phyloP scores from a whole-genome alignment of 2,888 invertebrate genomes.

The Gibbula magus region DNA sequence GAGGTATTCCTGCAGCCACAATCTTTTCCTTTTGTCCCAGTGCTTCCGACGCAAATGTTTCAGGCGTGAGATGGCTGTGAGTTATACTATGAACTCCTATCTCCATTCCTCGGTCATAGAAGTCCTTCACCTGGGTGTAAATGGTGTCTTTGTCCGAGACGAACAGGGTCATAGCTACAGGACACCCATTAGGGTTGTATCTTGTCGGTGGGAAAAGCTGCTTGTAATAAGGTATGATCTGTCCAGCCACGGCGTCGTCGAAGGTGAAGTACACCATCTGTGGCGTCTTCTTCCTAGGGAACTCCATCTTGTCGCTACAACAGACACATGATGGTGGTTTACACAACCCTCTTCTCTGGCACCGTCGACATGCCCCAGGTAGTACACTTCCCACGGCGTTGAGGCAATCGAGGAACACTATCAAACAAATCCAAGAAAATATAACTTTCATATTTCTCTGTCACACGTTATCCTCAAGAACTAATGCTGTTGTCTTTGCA shows the following conservation, averaged over 20 bases:
- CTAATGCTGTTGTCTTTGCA: too few species aligned
- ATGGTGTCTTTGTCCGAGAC: conserved; percentile 99
- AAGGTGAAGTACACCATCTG: conserved; percentile 66
- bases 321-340: conserved; percentile 56
- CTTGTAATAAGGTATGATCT: conserved; percentile 29
- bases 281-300: conserved; percentile 47
- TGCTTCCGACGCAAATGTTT: conserved; percentile 51
- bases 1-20: conserved; percentile 54
- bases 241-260: conserved; percentile 59
- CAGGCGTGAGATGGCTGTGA: conserved; percentile 50
- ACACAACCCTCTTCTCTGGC: conserved; percentile 33
- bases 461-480: too few species aligned
- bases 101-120: conserved; percentile 59
- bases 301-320: conserved; percentile 39
- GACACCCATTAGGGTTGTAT: conserved; percentile 81
- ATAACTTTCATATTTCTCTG: neutral
- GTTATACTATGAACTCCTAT: conserved; percentile 64
- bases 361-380: neutral
- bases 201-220: conserved; percentile 51
- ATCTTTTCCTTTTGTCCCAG: conserved; percentile 54
- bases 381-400: neutral
- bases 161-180: conserved; percentile 94
- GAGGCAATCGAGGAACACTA: neutral
- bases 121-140: conserved; percentile 82
- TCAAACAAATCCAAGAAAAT: neutral